Base-by-base conservation (phyloP, 1,140 invertebrate species). In the Berghia stephanieae region DNA sequence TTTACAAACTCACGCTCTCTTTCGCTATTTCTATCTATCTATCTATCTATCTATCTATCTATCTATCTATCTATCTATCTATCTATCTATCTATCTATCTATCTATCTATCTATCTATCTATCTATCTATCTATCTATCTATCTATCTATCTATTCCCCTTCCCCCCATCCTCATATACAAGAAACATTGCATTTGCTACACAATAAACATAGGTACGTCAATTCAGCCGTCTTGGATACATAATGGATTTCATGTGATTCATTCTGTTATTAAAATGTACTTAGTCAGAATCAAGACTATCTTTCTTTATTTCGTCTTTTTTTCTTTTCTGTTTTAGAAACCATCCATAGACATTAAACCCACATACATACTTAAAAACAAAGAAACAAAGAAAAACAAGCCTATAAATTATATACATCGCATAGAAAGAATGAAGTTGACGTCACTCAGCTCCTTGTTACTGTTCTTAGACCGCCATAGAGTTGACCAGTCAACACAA, bases 31-130 rank as follows among this genome's bases (percentile, higher is more conserved):
- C 27, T 40, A 21, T 40, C 67, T 69, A 36, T 69, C 67, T 69
- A 8, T 69, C 67, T 69, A 8, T 69, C 67, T 69, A 8, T 69
- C 67, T 69, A 8, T 69, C 67, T 69, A 8, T 43, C 34, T 43
- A 8, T 69, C 67, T 69, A 8, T 69, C 67, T 69, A 31, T 69
- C 67, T 69, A 31, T 69, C 67, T 69, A 21, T 69, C 67, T 44
- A 21, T 71, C 43, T 46, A 1, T 71, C 69, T 71, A 21, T 46
- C 2, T 46, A 42, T 71, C 1, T 60, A 24, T 60, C 57, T 60
- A 24, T 60, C 1, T 60, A 24, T 60, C 57, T 60, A 24, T 60
- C 2, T 1, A 24, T 60, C 57, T 60, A 24, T 60, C 57, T 60
- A 24, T 1, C 57, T 1, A 1, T 2, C 57, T 21, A 24, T n/a